phyloP scores from a whole-genome alignment of 2,113 vertebrate species.

The Pituophis catenifer region DNA sequence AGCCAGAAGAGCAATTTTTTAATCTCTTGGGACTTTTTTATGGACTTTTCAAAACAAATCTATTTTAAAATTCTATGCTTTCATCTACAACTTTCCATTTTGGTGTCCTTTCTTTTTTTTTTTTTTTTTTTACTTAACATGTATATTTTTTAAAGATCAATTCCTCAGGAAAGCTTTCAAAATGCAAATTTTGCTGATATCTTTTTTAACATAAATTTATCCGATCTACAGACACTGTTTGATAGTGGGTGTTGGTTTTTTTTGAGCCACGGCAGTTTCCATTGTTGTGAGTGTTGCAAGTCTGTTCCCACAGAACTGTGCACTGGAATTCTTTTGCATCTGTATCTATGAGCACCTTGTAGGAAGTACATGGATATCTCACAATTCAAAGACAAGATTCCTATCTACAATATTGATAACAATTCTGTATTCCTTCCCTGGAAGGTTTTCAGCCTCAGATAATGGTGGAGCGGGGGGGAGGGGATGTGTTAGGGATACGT shows the following conservation, averaged over 20 bases:
- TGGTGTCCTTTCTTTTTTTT: background rate
- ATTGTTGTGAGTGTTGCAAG: background rate
- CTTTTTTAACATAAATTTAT: background rate
- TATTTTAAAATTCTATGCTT: background rate
- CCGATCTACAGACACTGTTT: background rate
- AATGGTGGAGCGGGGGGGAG: accelerated
- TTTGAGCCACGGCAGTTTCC: background rate
- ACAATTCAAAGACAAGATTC: background rate
- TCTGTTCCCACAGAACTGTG: background rate
- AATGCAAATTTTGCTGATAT: background rate
- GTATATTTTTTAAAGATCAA: background rate
- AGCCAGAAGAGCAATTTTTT: background rate
- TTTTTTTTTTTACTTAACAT: background rate
- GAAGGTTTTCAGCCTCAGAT: background rate
- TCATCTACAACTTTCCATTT: background rate
- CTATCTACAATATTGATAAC: background rate
- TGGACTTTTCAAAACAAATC: background rate
- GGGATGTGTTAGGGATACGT: background rate
- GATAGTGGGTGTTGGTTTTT: background rate
- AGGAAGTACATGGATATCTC: background rate
- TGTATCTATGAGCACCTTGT: background rate
- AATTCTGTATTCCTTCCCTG: background rate
- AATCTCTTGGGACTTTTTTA: background rate
- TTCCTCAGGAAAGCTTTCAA: background rate
- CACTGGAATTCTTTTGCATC: background rate